Percentiles rank a stretch among this genome's conserved stretches.
Evolutionary conservation across 2,888 invertebrate species (phyloP).

Genomic region (Neoitamus cyanurus): DNA sequence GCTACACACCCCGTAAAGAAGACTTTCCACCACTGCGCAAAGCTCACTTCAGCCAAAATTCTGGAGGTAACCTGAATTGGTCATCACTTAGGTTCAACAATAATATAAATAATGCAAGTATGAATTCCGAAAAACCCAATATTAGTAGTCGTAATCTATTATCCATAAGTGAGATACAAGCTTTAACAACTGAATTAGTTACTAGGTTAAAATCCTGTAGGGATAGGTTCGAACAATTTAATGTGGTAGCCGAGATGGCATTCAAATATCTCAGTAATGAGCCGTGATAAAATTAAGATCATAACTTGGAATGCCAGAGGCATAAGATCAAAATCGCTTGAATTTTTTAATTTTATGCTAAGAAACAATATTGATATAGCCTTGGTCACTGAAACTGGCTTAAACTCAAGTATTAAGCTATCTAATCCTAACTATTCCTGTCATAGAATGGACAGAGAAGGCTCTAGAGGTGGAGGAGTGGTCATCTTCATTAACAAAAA

Average conservation of each 20-base stretch:
- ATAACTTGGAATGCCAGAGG: not conserved
- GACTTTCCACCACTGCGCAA: not conserved
- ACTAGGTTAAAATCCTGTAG: not conserved
- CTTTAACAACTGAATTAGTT: not conserved
- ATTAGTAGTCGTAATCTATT: too few species aligned
- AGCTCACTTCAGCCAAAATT: not conserved
- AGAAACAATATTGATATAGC: not conserved
- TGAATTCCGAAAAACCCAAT: too few species aligned
- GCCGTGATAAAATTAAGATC: not conserved
- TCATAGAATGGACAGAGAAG: not conserved
- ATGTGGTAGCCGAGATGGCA: not conserved
- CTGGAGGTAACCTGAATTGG: not conserved
- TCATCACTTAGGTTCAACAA: not conserved
- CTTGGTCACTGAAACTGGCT: not conserved
- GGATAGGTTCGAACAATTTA: constrained; percentile 3
- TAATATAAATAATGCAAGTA: not conserved
- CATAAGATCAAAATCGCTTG: not conserved
- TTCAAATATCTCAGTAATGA: not conserved
- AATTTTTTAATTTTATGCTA: not conserved
- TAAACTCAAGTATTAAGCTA: not conserved
- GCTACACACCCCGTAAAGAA: not conserved
- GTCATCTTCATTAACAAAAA: not conserved
- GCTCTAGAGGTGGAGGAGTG: not conserved
- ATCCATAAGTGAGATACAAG: not conserved
- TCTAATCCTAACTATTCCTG: not conserved